phyloP scores from a whole-genome alignment of 2,888 invertebrate genomes.

The Drosophila nigricruria region DNA sequence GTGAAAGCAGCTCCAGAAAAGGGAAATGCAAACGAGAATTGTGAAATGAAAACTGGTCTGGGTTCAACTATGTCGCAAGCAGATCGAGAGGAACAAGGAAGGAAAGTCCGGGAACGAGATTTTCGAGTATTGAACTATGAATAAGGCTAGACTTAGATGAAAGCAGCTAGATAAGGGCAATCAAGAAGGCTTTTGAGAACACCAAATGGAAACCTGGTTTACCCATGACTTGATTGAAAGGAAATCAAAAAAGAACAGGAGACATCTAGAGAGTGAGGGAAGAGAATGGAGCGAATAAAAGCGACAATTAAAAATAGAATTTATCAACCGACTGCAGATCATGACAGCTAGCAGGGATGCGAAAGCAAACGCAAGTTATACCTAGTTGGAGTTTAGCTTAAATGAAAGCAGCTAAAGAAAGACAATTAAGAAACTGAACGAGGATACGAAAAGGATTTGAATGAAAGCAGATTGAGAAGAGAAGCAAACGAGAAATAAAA shows the following conservation, averaged over 20 bases:
- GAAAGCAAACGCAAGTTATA: too few relatives aligned
- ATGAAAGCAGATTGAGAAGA: too few relatives aligned
- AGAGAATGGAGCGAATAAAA: neutral
- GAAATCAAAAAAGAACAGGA: neutral
- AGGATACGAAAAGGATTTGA: neutral
- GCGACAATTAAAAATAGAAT: too few relatives aligned
- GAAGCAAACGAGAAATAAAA: neutral
- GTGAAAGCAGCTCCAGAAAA: slow-evolving; percentile 48
- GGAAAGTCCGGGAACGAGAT: neutral
- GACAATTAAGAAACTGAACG: too few relatives aligned
- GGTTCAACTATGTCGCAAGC: neutral
- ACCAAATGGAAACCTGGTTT: neutral
- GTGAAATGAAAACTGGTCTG: neutral
- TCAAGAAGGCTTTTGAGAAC: neutral
- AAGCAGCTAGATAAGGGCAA: neutral
- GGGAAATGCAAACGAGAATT: slow-evolving; percentile 5
- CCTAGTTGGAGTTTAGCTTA: too few relatives aligned
- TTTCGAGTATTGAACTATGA: neutral
- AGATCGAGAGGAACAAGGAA: neutral
- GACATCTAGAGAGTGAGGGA: neutral
- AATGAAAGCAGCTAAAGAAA: too few relatives aligned
- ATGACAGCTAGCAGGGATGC: too few relatives aligned
- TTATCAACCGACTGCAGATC: neutral
- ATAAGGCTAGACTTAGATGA: neutral
- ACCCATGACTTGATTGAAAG: neutral